phyloP scores from a whole-genome alignment of 2,888 invertebrate species.

The Alentia gelatinosa region DNA sequence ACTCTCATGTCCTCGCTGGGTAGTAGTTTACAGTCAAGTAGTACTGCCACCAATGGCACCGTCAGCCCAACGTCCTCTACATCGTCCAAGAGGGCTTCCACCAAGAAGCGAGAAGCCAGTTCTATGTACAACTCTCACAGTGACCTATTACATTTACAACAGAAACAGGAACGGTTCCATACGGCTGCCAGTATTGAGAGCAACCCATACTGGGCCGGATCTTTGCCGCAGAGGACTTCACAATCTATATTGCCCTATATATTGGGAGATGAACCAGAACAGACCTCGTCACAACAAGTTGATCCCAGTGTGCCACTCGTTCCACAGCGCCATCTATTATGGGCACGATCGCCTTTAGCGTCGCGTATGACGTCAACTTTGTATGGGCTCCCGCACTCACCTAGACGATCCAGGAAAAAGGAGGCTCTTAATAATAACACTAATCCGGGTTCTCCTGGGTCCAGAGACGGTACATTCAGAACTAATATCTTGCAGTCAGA shows the following conservation, averaged over 20 bases:
- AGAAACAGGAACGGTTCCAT: too few relatives aligned
- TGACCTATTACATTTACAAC: not conserved
- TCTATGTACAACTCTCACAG: not conserved
- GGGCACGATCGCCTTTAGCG: not conserved
- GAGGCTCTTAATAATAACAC: constrained; percentile 2
- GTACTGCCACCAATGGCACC: not conserved
- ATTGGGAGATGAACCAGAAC: not conserved
- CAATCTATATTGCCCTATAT: not conserved
- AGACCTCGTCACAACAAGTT: not conserved
- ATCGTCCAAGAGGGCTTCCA: not conserved
- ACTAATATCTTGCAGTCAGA: not conserved
- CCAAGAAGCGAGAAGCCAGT: not conserved
- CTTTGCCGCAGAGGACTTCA: not conserved
- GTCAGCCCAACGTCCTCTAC: not conserved
- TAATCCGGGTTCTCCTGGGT: not conserved
- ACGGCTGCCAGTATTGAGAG: not conserved
- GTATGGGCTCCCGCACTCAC: too few relatives aligned
- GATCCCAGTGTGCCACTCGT: not conserved
- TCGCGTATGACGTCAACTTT: not conserved
- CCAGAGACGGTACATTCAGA: not conserved
- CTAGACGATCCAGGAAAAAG: not conserved
- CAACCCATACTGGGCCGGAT: not conserved
- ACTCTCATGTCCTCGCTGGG: not conserved
- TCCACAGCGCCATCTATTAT: not conserved
- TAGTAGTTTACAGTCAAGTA: not conserved